Conservation (phyloP, 2,113 vertebrate species). For the Hyaena hyaena region DNA sequence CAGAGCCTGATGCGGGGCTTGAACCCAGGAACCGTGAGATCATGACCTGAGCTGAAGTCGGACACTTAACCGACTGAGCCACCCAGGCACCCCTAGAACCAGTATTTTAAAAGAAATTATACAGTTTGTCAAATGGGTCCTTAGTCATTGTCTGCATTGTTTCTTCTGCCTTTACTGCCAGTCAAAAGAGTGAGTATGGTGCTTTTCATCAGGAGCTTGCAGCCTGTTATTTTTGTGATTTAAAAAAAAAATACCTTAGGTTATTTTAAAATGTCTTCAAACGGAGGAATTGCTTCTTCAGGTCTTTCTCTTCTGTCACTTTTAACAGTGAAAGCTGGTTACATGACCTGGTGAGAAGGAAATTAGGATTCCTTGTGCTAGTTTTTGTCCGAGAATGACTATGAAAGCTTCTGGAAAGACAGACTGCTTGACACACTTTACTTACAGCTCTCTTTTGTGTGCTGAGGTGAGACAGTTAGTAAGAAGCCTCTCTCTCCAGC, state of each 20-base stretch:
- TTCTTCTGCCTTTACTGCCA: not conserved
- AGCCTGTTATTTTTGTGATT: not conserved
- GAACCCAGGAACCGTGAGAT: no score
- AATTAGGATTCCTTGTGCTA: not conserved
- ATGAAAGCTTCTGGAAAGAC: not conserved
- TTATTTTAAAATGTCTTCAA: conserved; percentile 10
- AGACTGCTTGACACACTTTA: not conserved
- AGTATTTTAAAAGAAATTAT: not conserved
- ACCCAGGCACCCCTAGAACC: no score
- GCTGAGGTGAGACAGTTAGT: not conserved
- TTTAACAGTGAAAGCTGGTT: not conserved
- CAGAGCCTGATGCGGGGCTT: no score
- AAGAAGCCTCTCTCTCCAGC: not conserved
- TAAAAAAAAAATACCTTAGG: not conserved
- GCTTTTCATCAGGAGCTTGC: not conserved
- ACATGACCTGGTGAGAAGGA: not conserved
- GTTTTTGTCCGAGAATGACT: not conserved
- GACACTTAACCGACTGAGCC: no score
- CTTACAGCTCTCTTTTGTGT: not conserved
- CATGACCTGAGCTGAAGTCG: no score
- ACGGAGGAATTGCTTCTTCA: not conserved
- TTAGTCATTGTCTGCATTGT: not conserved
- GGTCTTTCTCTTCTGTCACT: not conserved
- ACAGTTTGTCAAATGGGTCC: not conserved
- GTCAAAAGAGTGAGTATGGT: not conserved